Evolutionary conservation across 2,888 invertebrate genomes (phyloP), one percentile per base, ranked within the genome.

Genomic region (Ochropleura plecta): DNA sequence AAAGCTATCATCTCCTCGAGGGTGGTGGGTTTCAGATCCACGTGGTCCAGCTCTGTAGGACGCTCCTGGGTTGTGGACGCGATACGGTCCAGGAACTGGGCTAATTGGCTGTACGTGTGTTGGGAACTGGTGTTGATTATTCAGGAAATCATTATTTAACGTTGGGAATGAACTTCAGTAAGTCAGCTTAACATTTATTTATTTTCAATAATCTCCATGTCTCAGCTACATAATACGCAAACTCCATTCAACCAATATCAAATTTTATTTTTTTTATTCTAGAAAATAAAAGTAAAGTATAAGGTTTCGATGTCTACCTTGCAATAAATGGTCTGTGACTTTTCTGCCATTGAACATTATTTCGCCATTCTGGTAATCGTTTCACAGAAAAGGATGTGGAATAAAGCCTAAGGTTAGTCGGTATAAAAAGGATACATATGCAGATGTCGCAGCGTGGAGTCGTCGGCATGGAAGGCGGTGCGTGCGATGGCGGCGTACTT

Each of bases 41-140:
- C 89, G 72, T 81, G 73, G 76, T 87, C 78, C 0, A 95, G 92
- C n/a, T 96, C 95, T 0, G 89, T 71, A 0, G 90, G 88, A 8
- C 90, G 87, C 64, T 95, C 95, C 72, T 94, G 95, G 59, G 92
- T 93, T 75, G 95, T 95, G 0, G 97, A 96, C 10, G 98, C 98
- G 75, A 98, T 97, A 70, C 97, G 97, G 88, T 98, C 98, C 12
- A 98, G 97, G 82, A 98, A 98, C 82, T 98, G 97, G 0, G 98
- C 98, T 90, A 98, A 95, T 70, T 98, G 96, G 51, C 97, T 97
- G 92, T 98, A 98, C 83, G 98, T 97, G 94, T 98, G 98, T 90
- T 98, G 98, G 51, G 98, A 96, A 87, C 98, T 98, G 90, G 3
- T 12, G 10, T 0, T 2, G 0, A 6, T 14, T 14, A 87, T 88